Evolutionary conservation across 2,888 invertebrate genomes (phyloP), one percentile per base, ranked within the genome.

Genomic region (Suillia variegata): DNA sequence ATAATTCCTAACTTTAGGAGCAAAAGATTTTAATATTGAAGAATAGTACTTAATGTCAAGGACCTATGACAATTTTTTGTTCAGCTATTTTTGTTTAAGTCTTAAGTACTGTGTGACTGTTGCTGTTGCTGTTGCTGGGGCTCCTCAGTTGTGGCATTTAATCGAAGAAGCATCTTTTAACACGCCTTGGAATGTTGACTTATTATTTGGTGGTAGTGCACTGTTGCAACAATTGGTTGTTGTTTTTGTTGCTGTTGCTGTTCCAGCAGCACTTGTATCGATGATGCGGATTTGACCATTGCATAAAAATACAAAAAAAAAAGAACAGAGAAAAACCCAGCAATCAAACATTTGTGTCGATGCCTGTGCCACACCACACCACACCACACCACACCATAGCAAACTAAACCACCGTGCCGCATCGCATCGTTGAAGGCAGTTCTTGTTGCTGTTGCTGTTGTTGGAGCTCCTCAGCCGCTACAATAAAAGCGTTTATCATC

Each of bases 161-260:
- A 80, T 80, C 80, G 80, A 79, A n/a, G n/a, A n/a, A 62, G 77
- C 80, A 80, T 80, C 80, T 80, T 73, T 78, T 80, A 77, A 80
- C 80, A 80, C 79, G 80, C 80, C 77, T 76, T 76, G 78, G 79
- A 80, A 80, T 80, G 80, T 80, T 75, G 69, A 75, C 71, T 71
- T 77, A 73, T 74, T 76, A 75, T 74, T 75, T 57, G 58, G 57
- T 54, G 59, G 45, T 53, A 38, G 55, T 56, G 48, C n/a, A n/a
- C n/a, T n/a, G n/a, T n/a, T n/a, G n/a, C n/a, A n/a, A n/a, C n/a
- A n/a, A n/a, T n/a, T 18, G 47, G 56, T 45, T 56, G 56, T 31
- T 54, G 34, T 56, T 47, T 18, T 53, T 53, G 49, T 61, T 56
- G 48, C 17, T 52, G 52, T 45, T 56, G 56, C 22, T 54, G 34